Conservation (phyloP, 2,888 invertebrate genomes). For the Liodrosophila aerea region DNA sequence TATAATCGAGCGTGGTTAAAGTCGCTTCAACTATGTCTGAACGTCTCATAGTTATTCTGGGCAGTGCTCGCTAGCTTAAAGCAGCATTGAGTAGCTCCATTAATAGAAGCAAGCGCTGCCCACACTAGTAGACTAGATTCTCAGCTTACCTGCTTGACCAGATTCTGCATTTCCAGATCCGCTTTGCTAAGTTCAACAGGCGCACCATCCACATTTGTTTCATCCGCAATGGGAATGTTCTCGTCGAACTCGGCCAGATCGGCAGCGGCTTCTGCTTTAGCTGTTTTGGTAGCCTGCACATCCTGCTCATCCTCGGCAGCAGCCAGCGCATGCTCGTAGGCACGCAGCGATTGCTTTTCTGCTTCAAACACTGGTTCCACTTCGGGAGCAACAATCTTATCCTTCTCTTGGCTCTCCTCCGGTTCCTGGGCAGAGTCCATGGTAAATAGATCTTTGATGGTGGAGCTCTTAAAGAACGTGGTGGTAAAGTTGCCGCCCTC, state of each 20-base stretch:
- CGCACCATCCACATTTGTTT: conserved; percentile 81
- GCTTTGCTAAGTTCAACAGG: conserved; percentile 87
- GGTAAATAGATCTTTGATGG: conserved; percentile 95
- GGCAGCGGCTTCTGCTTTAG: conserved; percentile 93
- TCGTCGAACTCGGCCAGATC: conserved; percentile 98
- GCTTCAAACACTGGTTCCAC: conserved; percentile 70
- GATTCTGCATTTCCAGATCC: conserved; percentile 87
- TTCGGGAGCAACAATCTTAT: conserved; percentile 57
- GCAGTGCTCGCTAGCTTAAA: conserved; percentile 47
- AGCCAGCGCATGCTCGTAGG: conserved; percentile 91
- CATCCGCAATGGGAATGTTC: conserved; percentile 91
- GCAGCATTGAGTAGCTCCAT: conserved; percentile 12
- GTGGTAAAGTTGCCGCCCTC: conserved; percentile 99
- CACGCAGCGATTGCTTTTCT: conserved; percentile 86
- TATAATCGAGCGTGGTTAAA: conserved; percentile 77
- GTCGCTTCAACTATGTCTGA: conserved; percentile 82
- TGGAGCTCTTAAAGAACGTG: conserved; percentile 95
- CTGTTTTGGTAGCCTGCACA: conserved; percentile 93
- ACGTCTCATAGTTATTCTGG: conserved; percentile 65
- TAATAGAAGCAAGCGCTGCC: conserved; percentile 45
- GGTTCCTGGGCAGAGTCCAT: conserved; percentile 84
- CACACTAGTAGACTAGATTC: background rate
- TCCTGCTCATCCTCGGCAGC: conserved; percentile 98
- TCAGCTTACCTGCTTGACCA: conserved; percentile 87
- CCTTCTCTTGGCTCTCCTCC: conserved; percentile 74